Percentiles rank a stretch among this genome's conserved stretches.
Evolutionary conservation across 2,113 vertebrate genomes (phyloP).

Genomic region (Tor tambroides): DNA sequence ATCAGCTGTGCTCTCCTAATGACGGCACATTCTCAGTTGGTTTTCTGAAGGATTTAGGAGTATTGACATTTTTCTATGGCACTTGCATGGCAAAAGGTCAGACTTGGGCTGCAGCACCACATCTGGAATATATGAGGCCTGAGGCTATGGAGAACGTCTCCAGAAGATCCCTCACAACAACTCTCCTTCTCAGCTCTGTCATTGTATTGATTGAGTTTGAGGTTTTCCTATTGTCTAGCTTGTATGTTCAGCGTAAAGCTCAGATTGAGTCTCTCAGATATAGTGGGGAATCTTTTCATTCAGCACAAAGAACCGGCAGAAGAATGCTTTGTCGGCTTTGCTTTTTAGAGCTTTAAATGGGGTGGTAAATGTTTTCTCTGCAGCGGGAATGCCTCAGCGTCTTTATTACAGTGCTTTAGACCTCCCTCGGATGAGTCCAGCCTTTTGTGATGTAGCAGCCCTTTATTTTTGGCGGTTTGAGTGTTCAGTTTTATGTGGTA

Average conservation of each 20-base stretch:
- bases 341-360: constrained; percentile 52
- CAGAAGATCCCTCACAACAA: not conserved
- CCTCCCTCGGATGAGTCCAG: not conserved
- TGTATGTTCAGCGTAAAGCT: constrained; percentile 25
- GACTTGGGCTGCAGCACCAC: constrained; percentile 63
- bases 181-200: not conserved
- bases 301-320: constrained; percentile 53
- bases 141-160: constrained; percentile 17
- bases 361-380: constrained; percentile 53
- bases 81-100: constrained; percentile 67
- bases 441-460: constrained; percentile 16
- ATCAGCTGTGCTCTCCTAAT: constrained; percentile 67
- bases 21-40: constrained; percentile 66
- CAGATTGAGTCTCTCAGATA: not conserved
- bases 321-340: constrained; percentile 51
- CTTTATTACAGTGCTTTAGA: constrained; percentile 10
- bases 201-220: not conserved
- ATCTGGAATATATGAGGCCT: constrained; percentile 73
- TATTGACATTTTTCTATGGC: constrained; percentile 69
- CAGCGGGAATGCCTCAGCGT: constrained; percentile 39
- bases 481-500: constrained; percentile 13
- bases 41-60: constrained; percentile 64
- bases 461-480: constrained; percentile 8
- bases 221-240: not conserved
- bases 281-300: not conserved